Evolutionary conservation across 2,797 vertebrate genomes (phyloP), one percentile per base, ranked within the genome.

Genomic region (Luscinia luscinia): DNA sequence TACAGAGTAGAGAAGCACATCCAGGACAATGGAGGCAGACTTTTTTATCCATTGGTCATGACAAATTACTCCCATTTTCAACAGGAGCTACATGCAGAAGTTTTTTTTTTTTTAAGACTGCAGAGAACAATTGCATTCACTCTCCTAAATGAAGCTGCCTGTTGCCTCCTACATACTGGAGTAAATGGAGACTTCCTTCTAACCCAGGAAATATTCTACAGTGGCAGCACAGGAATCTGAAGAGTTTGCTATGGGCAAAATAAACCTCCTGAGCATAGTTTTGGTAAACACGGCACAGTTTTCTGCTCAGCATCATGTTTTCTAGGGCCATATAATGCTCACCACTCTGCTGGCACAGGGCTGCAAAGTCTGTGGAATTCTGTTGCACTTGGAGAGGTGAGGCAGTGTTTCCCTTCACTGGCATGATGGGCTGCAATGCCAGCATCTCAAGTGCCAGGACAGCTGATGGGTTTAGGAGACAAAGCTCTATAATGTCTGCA

Each of bases 361-460:
- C 34, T 72, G 67, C 14, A 28, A 72, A 68, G 8, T 12, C 58
- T 40, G 8, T 32, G 49, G 45, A 72, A 32, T 66, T 76, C 17
- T 58, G 49, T 6, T 54, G 59, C 30, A 36, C 16, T 45, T 41
- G 48, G 43, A 84, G 21, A 90, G 28, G 21, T 0, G 7, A 86
- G 27, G 24, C 49, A 88, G 68, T 0, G 0, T 18, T 38, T 61
- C 21, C 15, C 40, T 40, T 36, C n/a, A 27, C 40, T 0, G 3
- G 51, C 0, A 1, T 26, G 26, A 19, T 2, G 2, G 15, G 51
- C 26, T 81, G 66, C 2, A 30, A 21, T 43, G 63, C 15, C 55
- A 73, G 32, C 26, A 55, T 24, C 66, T 2, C 22, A 55, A 57
- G 20, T 18, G 34, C 28, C 66, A 34, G 27, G 49, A 59, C 8